Evolutionary conservation across 2,797 vertebrate genomes (phyloP).

Genomic region (Pelobates cultripes): DNA sequence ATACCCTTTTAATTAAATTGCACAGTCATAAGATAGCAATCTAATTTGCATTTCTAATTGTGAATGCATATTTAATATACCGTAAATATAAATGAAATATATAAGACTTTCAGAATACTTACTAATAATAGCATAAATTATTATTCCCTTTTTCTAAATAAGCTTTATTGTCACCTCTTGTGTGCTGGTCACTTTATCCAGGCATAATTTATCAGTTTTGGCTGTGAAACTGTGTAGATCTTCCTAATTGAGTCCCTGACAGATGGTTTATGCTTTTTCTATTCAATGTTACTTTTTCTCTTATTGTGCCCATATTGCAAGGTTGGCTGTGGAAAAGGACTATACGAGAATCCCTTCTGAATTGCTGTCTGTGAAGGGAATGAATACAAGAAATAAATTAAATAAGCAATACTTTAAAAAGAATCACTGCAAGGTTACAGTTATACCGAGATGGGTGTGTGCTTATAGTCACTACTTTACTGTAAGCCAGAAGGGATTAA

Average conservation of each 20-base stretch:
- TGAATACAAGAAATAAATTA: slow-evolving; percentile 66
- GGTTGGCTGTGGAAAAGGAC: slow-evolving; percentile 79
- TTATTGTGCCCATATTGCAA: slow-evolving; percentile 78
- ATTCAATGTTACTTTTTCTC: slow-evolving; percentile 69
- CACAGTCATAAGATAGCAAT: no score
- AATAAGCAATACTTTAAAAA: slow-evolving; percentile 62
- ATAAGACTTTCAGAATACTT: no score
- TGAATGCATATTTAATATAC: no score
- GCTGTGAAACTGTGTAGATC: slow-evolving; percentile 75
- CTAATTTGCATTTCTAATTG: no score
- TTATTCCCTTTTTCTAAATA: slow-evolving; percentile 62
- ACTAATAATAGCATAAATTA: no score
- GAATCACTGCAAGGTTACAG: slow-evolving; percentile 56
- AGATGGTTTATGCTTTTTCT: slow-evolving; percentile 77
- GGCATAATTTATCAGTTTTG: slow-evolving; percentile 78
- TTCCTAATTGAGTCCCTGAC: slow-evolving; percentile 77
- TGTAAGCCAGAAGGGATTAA: slow-evolving; percentile 28
- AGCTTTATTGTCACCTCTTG: slow-evolving; percentile 68
- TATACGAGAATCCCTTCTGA: slow-evolving; percentile 71
- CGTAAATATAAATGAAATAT: no score
- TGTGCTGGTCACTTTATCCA: slow-evolving; percentile 70
- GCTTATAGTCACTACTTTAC: slow-evolving; percentile 9
- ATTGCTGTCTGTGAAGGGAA: slow-evolving; percentile 75
- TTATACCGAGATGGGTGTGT: slow-evolving; percentile 33
- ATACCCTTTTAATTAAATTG: no score